Evolutionary conservation across 2,797 vertebrate species (phyloP), one percentile per base, ranked within the genome.

Genomic region (Eremophila alpestris): DNA sequence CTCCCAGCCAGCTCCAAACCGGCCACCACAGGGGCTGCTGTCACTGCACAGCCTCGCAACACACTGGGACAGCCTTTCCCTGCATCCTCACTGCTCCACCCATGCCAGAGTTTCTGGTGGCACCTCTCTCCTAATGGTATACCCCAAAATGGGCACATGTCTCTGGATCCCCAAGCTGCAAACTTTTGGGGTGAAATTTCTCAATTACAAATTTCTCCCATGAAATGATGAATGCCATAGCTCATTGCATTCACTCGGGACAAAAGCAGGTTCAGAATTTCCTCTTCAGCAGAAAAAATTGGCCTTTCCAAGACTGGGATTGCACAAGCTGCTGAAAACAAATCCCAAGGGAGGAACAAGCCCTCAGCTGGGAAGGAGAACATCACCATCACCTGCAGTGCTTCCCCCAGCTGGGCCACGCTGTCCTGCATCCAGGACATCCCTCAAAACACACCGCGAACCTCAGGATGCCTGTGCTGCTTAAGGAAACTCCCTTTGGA

Each of bases 401-500:
- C 38, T 85, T 80, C 21, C 21, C 38, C 7, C 1, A 2, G 52
- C 64, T 2, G 0, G 27, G 46, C 38, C 43, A 13, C 2, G 3
- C 34, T 60, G 64, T 45, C 36, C 62, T 86, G 63, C 52, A 56
- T 45, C 49, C 65, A 81, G 87, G 24, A 68, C 60, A 82, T 87
- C 78, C 71, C 83, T 83, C 70, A 73, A 26, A 89, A 59, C 1
- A 1, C 65, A 16, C 14, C 0, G 0, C 2, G 7, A 86, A 24
- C 52, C 55, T 64, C 49, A 34, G 2, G 23, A 30, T 58, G 43
- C 24, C 48, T 29, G 43, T 0, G 1, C 65, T 89, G 54, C 49
- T 51, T 24, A 55, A 78, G 73, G 89, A 54, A 95, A 74, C 46
- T 90, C 85, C 74, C 59, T 56, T 52, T 29, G 77, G 49, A 87